Conservation (phyloP, 2,113 vertebrate species). For the Leuciscus idus region DNA sequence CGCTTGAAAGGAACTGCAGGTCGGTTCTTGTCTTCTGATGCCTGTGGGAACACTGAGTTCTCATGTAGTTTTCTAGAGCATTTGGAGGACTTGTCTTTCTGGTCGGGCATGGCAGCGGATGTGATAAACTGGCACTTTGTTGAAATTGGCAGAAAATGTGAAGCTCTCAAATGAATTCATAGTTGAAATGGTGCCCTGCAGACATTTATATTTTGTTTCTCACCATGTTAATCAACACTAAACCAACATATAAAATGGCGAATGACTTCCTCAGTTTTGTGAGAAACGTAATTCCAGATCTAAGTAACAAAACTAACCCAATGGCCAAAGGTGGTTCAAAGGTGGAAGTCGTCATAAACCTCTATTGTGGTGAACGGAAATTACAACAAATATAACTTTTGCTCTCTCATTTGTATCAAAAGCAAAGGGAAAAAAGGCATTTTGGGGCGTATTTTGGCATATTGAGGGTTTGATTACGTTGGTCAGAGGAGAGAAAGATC, state of each 20-base stretch:
- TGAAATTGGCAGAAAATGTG: not conserved
- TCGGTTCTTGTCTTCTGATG: constrained; percentile 71
- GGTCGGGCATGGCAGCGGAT: not conserved
- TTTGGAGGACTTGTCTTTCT: constrained; percentile 10
- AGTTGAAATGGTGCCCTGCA: not conserved
- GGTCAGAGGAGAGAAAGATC: too few relatives aligned
- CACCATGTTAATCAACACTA: not conserved
- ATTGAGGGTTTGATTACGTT: too few relatives aligned
- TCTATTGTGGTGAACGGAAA: too few relatives aligned
- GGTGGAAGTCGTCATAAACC: too few relatives aligned
- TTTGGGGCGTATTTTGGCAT: too few relatives aligned
- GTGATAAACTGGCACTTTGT: not conserved
- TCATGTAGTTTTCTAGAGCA: constrained; percentile 18
- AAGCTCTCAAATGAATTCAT: not conserved
- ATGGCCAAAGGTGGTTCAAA: not conserved
- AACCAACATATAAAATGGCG: not conserved
- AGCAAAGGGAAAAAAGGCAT: too few relatives aligned
- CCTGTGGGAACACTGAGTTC: constrained; percentile 70
- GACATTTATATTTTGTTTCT: constrained; percentile 22
- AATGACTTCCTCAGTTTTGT: not conserved
- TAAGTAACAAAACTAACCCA: too few relatives aligned
- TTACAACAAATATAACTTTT: too few relatives aligned
- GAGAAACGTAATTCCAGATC: not conserved
- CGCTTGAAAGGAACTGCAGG: constrained; percentile 72
- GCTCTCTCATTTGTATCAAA: too few relatives aligned